Percentiles rank a stretch among this genome's conserved stretches.
These are phyloP conservation scores for Eupithecia dodoneata DNA, from an alignment of 2,888 invertebrate species.

Conservation along the genomic window DNA sequence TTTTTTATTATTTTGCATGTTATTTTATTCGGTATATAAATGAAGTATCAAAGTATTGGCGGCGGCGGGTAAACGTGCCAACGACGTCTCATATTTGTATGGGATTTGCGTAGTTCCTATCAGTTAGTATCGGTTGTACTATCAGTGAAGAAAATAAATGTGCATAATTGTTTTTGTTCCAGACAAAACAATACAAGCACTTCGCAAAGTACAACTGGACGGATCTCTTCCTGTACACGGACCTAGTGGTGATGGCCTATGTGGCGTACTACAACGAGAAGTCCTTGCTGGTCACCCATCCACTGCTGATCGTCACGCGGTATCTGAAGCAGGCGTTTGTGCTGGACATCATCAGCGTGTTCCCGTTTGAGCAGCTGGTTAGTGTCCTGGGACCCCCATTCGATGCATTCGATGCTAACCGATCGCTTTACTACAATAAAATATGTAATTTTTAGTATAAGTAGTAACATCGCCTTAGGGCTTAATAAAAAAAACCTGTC, in stretches of 20 bases:
- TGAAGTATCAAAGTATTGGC: no score
- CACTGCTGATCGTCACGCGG: conserved; percentile 66
- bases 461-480: no score
- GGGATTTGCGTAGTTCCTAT: no score
- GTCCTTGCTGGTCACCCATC: conserved; percentile 77
- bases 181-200: conserved; percentile 65
- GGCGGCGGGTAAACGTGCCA: no score
- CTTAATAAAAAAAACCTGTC: no score
- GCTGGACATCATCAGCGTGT: conserved; percentile 69
- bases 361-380: conserved; percentile 75
- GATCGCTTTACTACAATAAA: no score
- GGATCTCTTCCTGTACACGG: conserved; percentile 66
- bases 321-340: conserved; percentile 73
- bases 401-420: no score
- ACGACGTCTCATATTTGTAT: no score
- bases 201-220: conserved; percentile 52
- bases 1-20: no score
- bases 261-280: conserved; percentile 77
- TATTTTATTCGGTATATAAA: no score
- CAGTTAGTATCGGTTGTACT: no score
- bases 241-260: conserved; percentile 75
- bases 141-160: neutral
- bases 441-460: no score
- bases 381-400: conserved; percentile 34
- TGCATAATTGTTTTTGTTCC: conserved; percentile 28